phyloP scores from a whole-genome alignment of 1,140 invertebrate genomes.

The Armadillidium nasatum region DNA sequence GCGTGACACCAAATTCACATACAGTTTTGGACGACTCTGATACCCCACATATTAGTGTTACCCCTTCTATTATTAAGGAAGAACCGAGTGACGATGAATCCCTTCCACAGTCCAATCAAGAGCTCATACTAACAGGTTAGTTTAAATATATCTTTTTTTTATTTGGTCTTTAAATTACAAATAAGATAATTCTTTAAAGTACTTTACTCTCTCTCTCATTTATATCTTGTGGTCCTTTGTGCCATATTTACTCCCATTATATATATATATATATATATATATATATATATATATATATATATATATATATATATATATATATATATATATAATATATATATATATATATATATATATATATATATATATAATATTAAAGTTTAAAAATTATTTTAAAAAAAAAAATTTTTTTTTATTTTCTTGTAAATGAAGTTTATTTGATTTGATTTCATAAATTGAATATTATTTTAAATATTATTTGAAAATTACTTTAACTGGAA shows the following conservation, averaged over 20 bases:
- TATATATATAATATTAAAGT: too few relatives aligned
- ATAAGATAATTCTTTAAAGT: too few relatives aligned
- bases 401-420: too few relatives aligned
- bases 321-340: too few relatives aligned
- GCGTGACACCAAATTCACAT: background rate
- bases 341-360: too few relatives aligned
- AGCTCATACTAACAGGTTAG: background rate
- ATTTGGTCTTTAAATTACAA: too few relatives aligned
- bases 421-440: too few relatives aligned
- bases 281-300: background rate
- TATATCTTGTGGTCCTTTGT: background rate
- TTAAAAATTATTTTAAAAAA: too few relatives aligned
- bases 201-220: too few relatives aligned
- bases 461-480: too few relatives aligned
- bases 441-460: too few relatives aligned
- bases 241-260: background rate
- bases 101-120: background rate
- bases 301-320: background rate
- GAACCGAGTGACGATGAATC: background rate
- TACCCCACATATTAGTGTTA: background rate
- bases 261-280: slow-evolving; percentile 6
- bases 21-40: background rate
- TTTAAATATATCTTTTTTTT: background rate
- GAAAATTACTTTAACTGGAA: too few relatives aligned
- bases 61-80: background rate